phyloP scores from a whole-genome alignment of 2,113 vertebrate species.

The Lathamus discolor region DNA sequence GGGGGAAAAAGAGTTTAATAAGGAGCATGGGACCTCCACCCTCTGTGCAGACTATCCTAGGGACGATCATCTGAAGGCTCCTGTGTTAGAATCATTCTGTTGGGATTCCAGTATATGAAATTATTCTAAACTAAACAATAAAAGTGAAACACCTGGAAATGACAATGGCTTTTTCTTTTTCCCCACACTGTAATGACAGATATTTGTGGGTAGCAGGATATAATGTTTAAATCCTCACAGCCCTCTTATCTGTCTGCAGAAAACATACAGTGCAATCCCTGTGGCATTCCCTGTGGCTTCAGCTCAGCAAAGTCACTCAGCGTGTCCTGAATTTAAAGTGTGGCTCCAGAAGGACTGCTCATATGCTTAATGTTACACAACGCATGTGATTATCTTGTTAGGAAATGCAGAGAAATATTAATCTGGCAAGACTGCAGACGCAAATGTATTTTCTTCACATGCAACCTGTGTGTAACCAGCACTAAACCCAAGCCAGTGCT shows the following conservation, averaged over 20 bases:
- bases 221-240: neutral
- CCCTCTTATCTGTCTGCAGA: conserved; percentile 3
- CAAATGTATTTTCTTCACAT: neutral
- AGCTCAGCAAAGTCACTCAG: neutral
- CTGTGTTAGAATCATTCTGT: neutral
- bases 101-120: neutral
- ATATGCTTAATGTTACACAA: neutral
- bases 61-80: neutral
- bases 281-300: neutral
- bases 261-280: neutral
- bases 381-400: neutral
- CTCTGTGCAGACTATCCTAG: neutral
- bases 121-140: neutral
- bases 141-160: neutral
- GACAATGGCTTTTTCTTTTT: neutral
- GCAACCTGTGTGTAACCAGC: neutral
- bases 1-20: neutral
- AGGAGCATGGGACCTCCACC: neutral
- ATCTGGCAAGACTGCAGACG: neutral
- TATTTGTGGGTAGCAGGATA: neutral
- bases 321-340: conserved; percentile 45
- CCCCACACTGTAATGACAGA: neutral
- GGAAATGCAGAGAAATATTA: neutral
- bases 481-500: neutral
- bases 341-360: conserved; percentile 13